These are phyloP conservation scores for Yponomeuta evonymella DNA, from an alignment of 2,888 invertebrate genomes.

Conservation along the genomic window DNA sequence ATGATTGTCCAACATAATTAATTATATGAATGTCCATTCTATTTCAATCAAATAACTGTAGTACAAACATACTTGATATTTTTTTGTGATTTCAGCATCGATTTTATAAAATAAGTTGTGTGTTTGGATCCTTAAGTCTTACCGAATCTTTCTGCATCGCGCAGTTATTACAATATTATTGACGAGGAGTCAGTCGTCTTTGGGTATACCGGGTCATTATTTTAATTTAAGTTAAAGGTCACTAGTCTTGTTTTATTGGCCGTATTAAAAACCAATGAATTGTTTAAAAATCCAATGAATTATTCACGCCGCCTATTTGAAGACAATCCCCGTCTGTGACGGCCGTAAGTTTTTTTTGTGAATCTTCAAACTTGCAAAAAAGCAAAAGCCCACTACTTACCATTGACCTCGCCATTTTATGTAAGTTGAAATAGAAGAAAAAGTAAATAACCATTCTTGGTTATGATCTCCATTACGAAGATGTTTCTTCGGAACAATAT, in stretches of 20 bases:
- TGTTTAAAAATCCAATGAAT: background rate
- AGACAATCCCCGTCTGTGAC: background rate
- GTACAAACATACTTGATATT: no score
- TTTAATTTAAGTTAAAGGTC: background rate
- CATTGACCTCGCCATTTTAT: background rate
- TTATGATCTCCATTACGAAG: no score
- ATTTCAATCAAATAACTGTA: no score
- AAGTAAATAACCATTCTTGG: background rate
- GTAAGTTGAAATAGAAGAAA: background rate
- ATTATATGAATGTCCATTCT: no score
- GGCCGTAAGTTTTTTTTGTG: background rate
- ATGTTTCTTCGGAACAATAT: no score
- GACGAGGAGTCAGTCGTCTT: no score
- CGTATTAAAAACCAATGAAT: background rate
- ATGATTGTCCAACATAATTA: no score
- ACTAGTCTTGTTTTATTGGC: background rate
- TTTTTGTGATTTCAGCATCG: no score
- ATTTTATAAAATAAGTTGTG: no score
- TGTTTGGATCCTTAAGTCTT: no score
- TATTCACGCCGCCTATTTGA: background rate
- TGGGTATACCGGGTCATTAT: background rate
- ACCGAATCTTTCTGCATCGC: no score
- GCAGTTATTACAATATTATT: no score
- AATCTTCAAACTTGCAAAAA: background rate
- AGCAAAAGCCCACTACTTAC: background rate